Evolutionary conservation across 2,888 invertebrate genomes (phyloP).

Genomic region (Sepioteuthis lessoniana): DNA sequence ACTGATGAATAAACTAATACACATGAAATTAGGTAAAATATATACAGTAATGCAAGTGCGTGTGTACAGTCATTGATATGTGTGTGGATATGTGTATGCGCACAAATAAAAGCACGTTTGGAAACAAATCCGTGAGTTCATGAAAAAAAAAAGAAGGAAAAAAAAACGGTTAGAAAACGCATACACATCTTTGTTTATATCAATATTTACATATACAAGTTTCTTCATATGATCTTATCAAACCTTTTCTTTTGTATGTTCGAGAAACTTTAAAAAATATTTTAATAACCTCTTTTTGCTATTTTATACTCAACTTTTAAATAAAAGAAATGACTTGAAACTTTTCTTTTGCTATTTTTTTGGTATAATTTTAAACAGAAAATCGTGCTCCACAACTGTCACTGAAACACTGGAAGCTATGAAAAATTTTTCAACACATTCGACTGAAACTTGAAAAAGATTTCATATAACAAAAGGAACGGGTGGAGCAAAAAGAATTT

Average conservation of each 20-base stretch:
- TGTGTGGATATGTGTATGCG: not conserved
- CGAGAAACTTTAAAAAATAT: not conserved
- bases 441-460: not conserved
- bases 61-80: not conserved
- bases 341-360: not conserved
- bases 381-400: not conserved
- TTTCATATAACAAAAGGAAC: not conserved
- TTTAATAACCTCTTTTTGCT: constrained; percentile 1
- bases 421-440: not conserved
- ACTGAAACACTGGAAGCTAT: not conserved
- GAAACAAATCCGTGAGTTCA: not conserved
- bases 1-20: not conserved
- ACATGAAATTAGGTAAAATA: not conserved
- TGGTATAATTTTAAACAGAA: not conserved
- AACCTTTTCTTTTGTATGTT: not conserved
- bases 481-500: not conserved
- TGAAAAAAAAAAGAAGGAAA: not conserved
- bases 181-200: not conserved
- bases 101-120: not conserved
- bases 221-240: not conserved
- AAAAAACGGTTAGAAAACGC: not conserved
- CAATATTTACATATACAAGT: not conserved
- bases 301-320: not conserved
- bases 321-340: not conserved
- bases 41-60: not conserved